phyloP scores from a whole-genome alignment of 2,888 invertebrate genomes.

The Nephrotoma appendiculata region DNA sequence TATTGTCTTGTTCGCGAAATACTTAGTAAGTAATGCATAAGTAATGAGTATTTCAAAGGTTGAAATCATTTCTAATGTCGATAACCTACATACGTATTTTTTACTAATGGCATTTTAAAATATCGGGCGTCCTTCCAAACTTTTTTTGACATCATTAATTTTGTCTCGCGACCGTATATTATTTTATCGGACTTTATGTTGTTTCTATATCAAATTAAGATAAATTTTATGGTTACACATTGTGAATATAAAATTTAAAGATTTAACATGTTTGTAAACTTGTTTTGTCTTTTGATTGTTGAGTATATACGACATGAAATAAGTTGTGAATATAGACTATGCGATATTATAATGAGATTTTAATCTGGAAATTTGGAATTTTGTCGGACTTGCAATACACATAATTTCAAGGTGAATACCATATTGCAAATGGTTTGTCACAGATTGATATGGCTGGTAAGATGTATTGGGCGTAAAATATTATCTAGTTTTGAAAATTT shows the following conservation, averaged over 20 bases:
- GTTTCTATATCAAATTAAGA: neutral
- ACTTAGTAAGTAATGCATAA: neutral
- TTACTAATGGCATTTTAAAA: neutral
- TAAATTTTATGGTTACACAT: neutral
- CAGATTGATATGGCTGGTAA: too few species aligned
- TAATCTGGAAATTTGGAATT: neutral
- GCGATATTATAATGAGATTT: neutral
- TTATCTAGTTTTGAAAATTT: too few species aligned
- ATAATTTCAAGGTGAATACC: neutral
- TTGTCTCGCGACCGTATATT: neutral
- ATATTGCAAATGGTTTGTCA: neutral
- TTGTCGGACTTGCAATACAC: neutral
- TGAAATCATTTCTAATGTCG: neutral
- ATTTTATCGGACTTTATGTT: neutral
- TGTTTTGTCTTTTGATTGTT: neutral
- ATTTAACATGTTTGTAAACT: neutral
- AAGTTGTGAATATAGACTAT: neutral
- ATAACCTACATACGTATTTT: neutral
- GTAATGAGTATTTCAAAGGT: neutral
- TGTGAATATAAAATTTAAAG: neutral
- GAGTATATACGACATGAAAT: neutral
- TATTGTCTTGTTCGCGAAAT: neutral
- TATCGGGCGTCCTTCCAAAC: neutral
- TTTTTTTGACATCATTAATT: neutral
- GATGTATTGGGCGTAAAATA: too few species aligned